These are phyloP conservation scores for Lepidochitona cinerea DNA, from an alignment of 2,888 invertebrate species.

Conservation along the genomic window DNA sequence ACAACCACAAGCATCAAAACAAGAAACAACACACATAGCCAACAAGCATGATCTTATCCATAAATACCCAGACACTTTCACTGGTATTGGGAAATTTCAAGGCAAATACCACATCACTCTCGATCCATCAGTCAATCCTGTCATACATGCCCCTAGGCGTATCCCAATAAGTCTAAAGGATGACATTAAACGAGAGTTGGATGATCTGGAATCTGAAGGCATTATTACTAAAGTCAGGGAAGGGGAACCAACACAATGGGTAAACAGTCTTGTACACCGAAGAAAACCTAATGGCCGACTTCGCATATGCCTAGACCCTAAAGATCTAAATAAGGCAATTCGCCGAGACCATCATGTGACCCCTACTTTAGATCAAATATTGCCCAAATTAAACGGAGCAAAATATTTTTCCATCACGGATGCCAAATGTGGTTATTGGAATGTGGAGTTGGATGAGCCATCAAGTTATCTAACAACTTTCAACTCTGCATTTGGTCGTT, in stretches of 20 bases:
- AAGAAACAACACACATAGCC: too few species aligned
- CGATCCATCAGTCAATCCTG: not conserved
- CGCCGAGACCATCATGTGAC: slow-evolving; percentile 13
- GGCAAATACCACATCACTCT: not conserved
- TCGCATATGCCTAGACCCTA: slow-evolving; percentile 23
- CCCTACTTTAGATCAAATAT: slow-evolving; percentile 24
- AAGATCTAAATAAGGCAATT: not conserved
- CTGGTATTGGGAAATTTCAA: slow-evolving; percentile 7
- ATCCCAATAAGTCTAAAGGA: slow-evolving; percentile 7
- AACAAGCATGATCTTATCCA: not conserved
- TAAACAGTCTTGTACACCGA: slow-evolving; percentile 11
- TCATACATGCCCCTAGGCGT: slow-evolving; percentile 1
- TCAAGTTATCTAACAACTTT: slow-evolving; percentile 14
- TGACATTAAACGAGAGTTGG: not conserved
- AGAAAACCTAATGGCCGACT: too few species aligned
- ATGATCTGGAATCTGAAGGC: not conserved
- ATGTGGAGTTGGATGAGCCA: slow-evolving; percentile 12
- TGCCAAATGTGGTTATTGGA: slow-evolving; percentile 30
- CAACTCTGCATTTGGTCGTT: slow-evolving; percentile 12
- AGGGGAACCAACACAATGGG: slow-evolving; percentile 19
- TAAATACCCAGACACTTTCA: slow-evolving; percentile 1
- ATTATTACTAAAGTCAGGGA: slow-evolving; percentile 3
- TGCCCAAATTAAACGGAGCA: slow-evolving; percentile 16
- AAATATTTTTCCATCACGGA: slow-evolving; percentile 21
- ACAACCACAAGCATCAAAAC: too few species aligned